Base-by-base conservation (phyloP, 2,888 invertebrate species). In the Rotaria socialis region DNA sequence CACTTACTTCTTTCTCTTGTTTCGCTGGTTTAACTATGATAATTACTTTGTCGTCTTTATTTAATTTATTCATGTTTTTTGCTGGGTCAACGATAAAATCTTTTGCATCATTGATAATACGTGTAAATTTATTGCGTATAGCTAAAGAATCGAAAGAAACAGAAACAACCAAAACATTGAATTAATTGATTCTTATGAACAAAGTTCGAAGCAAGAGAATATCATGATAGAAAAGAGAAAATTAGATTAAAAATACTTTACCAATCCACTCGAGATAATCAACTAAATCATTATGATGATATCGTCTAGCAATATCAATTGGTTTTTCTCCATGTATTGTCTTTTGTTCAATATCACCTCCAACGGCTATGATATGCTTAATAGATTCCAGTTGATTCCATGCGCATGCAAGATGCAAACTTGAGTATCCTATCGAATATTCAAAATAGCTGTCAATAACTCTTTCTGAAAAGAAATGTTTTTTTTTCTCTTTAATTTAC, bases 181-280 rank as follows among this genome's bases (percentile, higher is more conserved):
- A 50, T 50, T 11, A 50, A 11, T 50, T 50, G 8, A 8, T 50
- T 50, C 50, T 8, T 3, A 50, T 50, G 50, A 50, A 50, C 0
- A 50, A 50, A 50, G 14, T 50, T 50, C 50, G 10, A 14, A 11
- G 4, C 50, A 8, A 50, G 8, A 50, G 50, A 14, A 50, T 50
- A 14, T 50, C 8, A 50, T 50, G 14, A 50, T 50, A 50, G 14
- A 14, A 50, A 24, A 19, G 43, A 24, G 6, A 19, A 47, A 75
- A 43, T 8, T 24, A 43, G 7, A 24, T 75, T 52, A 3, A 52
- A 16, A 16, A 14, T 52, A 52, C 16, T 16, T 52, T 75, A 75
- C 75, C 75, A 75, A 75, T 75, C 75, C 75, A 75, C 47, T 75
- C 47, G 0, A 75, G 41, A n/a, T 75, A 75, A n/a, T 75, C 75